Percentiles rank a stretch among this genome's conserved stretches.
These are phyloP conservation scores for Metopolophium dirhodum DNA, from an alignment of 1,140 invertebrate genomes.

Conservation along the genomic window DNA sequence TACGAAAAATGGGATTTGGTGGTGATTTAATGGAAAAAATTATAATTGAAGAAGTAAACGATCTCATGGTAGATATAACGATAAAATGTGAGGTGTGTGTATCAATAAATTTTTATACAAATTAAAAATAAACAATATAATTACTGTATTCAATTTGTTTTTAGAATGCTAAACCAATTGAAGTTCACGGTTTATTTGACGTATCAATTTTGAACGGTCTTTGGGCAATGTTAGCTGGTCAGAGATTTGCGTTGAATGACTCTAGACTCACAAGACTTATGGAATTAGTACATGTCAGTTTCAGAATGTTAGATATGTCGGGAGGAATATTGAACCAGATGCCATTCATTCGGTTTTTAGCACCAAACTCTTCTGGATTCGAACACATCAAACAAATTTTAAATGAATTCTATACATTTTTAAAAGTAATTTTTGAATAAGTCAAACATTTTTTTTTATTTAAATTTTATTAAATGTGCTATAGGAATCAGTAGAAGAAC, in stretches of 20 bases:
- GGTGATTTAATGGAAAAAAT: conserved; percentile 67
- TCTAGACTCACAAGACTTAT: conserved; percentile 66
- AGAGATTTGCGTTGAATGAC: conserved; percentile 68
- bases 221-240: conserved; percentile 72
- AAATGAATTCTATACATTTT: conserved; percentile 64
- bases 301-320: conserved; percentile 70
- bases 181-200: conserved; percentile 65
- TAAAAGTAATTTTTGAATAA: conserved; percentile 60
- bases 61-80: conserved; percentile 64
- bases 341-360: conserved; percentile 70
- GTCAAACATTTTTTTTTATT: neutral
- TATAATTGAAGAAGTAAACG: conserved; percentile 68
- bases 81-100: conserved; percentile 56
- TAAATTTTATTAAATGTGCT: neutral
- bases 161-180: conserved; percentile 57
- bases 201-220: conserved; percentile 74
- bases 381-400: conserved; percentile 65
- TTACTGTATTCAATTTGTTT: neutral
- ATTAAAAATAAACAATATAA: neutral
- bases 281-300: conserved; percentile 67
- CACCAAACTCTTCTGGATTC: conserved; percentile 69
- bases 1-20: conserved; percentile 71
- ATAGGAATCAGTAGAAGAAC: conserved; percentile 43
- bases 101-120: neutral
- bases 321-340: conserved; percentile 73